These are phyloP conservation scores for Thalassaphorura encarpata DNA, from an alignment of 1,140 invertebrate genomes.

Conservation along the genomic window DNA sequence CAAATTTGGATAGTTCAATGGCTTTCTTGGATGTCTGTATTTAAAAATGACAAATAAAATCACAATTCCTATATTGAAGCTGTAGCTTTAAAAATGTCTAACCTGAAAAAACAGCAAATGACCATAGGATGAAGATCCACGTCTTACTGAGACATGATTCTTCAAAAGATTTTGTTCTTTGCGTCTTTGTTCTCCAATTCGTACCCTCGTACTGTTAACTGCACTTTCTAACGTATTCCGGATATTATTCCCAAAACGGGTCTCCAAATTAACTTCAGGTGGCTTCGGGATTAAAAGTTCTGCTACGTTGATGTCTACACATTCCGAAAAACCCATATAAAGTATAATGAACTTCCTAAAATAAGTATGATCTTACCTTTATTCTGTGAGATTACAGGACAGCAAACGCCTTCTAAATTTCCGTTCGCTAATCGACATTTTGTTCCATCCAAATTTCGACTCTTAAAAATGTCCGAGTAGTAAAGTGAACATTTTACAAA, in stretches of 20 bases:
- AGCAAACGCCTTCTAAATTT: neutral
- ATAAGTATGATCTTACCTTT: too few species aligned
- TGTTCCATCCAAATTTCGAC: neutral
- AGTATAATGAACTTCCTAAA: too few species aligned
- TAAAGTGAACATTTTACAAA: neutral
- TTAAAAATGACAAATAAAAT: neutral
- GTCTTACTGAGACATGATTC: neutral
- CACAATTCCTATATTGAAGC: neutral
- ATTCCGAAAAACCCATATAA: too few species aligned
- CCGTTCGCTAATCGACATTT: neutral
- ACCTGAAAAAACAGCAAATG: neutral
- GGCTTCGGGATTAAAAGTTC: too few species aligned
- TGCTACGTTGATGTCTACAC: too few species aligned
- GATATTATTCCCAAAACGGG: too few species aligned
- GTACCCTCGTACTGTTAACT: too few species aligned
- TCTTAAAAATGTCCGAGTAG: neutral
- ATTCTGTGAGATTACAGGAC: neutral
- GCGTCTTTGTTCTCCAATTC: too few species aligned
- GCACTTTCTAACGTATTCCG: too few species aligned
- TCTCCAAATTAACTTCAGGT: too few species aligned
- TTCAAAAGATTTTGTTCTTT: neutral
- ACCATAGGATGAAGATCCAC: neutral
- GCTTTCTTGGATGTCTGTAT: neutral
- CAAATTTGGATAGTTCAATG: neutral
- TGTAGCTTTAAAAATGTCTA: neutral